Conservation (phyloP, 2,888 invertebrate species). For the Trimorus sp. region DNA sequence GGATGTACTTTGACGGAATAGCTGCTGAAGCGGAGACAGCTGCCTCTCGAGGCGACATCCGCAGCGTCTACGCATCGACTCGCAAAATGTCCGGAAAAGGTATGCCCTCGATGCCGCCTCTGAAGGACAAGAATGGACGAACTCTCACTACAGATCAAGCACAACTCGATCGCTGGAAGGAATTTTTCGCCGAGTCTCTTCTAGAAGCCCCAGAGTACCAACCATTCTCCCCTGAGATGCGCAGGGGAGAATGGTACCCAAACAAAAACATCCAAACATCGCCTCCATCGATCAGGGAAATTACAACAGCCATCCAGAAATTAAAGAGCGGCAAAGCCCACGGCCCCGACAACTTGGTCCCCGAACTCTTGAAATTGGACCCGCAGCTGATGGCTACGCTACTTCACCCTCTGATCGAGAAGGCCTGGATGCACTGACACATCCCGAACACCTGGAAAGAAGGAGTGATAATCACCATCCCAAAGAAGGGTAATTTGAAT, state of each 20-base stretch:
- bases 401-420: conserved; percentile 7
- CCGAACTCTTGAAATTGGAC: conserved; percentile 8
- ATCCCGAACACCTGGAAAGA: too few species aligned
- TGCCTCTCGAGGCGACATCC: conserved; percentile 17
- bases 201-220: conserved; percentile 5
- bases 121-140: conserved; percentile 10
- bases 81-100: conserved; percentile 18
- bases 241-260: conserved; percentile 16
- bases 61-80: conserved; percentile 22
- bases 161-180: background rate
- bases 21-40: conserved; percentile 24
- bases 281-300: conserved; percentile 14
- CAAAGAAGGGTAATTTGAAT: too few species aligned
- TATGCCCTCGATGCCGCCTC: conserved; percentile 3
- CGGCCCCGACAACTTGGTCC: conserved; percentile 22
- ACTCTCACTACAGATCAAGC: conserved; percentile 7
- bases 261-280: background rate
- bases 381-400: background rate
- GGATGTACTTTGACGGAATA: conserved; percentile 3
- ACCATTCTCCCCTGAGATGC: background rate
- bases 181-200: background rate
- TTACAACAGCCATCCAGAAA: conserved; percentile 6
- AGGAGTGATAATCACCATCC: too few species aligned
- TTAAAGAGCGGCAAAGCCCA: conserved; percentile 22
- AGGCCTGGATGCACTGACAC: too few species aligned